Evolutionary conservation across 2,888 invertebrate genomes (phyloP).

Genomic region (Coleophora flavipennella): DNA sequence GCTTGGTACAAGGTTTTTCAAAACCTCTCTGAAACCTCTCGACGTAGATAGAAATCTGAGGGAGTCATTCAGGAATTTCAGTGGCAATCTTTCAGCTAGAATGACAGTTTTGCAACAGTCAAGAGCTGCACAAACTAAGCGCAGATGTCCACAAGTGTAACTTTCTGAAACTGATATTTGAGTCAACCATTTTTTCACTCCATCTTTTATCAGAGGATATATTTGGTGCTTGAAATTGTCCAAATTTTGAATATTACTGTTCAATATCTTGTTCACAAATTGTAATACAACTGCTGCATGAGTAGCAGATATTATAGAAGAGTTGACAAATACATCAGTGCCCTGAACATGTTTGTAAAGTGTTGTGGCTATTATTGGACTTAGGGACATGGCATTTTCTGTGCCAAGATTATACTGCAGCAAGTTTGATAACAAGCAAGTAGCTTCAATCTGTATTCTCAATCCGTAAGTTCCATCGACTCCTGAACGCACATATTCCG

Average conservation of each 20-base stretch:
- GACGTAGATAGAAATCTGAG: constrained; percentile 49
- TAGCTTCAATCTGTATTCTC: constrained; percentile 76
- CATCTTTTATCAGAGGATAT: constrained; percentile 51
- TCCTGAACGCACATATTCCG: constrained; percentile 69
- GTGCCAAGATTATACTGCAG: constrained; percentile 64
- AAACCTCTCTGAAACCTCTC: constrained; percentile 50
- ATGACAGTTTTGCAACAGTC: constrained; percentile 50
- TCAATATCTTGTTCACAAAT: constrained; percentile 45
- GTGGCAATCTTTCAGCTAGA: constrained; percentile 33
- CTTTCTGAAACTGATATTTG: constrained; percentile 47
- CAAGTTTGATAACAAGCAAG: constrained; percentile 71
- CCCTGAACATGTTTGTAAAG: constrained; percentile 73
- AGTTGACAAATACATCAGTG: constrained; percentile 58
- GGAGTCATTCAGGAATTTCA: constrained; percentile 39
- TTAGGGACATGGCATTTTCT: constrained; percentile 57
- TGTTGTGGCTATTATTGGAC: constrained; percentile 68
- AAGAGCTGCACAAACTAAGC: constrained; percentile 44
- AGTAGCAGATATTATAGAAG: constrained; percentile 66
- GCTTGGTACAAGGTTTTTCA: constrained; percentile 43
- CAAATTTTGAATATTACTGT: constrained; percentile 26
- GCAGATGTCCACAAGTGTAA: constrained; percentile 60
- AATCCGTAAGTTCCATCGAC: constrained; percentile 66
- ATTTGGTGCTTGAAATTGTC: constrained; percentile 42
- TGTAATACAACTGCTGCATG: constrained; percentile 73
- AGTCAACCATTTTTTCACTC: constrained; percentile 60